Evolutionary conservation across 2,888 invertebrate genomes (phyloP).

Genomic region (Cheiracanthium punctorium): DNA sequence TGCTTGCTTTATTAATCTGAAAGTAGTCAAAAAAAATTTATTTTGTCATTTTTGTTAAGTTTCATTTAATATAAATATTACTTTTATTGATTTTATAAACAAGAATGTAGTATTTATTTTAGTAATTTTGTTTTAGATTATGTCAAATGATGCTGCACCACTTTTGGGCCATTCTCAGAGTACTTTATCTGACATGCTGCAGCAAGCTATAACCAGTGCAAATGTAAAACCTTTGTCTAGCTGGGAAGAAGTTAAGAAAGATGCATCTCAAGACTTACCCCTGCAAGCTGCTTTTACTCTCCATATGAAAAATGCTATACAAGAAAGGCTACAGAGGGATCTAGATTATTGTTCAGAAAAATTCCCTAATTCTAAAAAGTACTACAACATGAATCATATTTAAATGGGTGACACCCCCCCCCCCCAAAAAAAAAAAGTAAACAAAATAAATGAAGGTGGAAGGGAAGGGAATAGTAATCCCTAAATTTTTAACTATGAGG

Average conservation of each 20-base stretch:
- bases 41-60: too few relatives aligned
- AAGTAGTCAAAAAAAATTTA: too few relatives aligned
- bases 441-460: too few relatives aligned
- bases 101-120: too few relatives aligned
- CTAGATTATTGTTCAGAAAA: conserved; percentile 75
- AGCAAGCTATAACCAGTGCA: conserved; percentile 78
- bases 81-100: too few relatives aligned
- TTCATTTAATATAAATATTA: too few relatives aligned
- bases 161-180: conserved; percentile 73
- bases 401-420: too few relatives aligned
- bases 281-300: conserved; percentile 79
- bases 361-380: conserved; percentile 76
- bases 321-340: conserved; percentile 78
- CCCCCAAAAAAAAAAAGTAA: too few relatives aligned
- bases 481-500: too few relatives aligned
- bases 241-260: conserved; percentile 78
- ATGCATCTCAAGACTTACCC: conserved; percentile 78
- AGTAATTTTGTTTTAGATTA: conserved; percentile 73
- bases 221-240: conserved; percentile 78
- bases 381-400: conserved; percentile 70
- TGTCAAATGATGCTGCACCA: conserved; percentile 74
- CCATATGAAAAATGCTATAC: conserved; percentile 78
- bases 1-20: too few relatives aligned
- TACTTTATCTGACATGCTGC: conserved; percentile 75
- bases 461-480: too few relatives aligned